phyloP scores from a whole-genome alignment of 2,888 invertebrate species.

The Cerastis rubricosa region DNA sequence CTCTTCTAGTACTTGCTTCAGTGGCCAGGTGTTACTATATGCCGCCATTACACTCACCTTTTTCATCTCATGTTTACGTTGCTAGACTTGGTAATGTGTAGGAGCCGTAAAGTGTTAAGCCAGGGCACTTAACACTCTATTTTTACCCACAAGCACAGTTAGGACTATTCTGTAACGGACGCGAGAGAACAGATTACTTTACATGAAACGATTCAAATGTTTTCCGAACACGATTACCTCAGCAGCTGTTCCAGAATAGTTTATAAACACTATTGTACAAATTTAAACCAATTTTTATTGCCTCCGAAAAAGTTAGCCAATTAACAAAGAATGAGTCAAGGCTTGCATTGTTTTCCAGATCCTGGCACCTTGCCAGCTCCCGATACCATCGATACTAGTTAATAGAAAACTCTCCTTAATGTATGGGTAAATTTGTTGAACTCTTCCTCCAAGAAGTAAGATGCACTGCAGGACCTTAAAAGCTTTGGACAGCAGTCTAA shows the following conservation, averaged over 20 bases:
- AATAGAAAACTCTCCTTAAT: constrained; percentile 66
- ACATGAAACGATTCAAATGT: constrained; percentile 52
- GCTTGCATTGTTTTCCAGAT: constrained; percentile 77
- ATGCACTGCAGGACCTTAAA: constrained; percentile 16
- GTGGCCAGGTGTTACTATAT: constrained; percentile 30
- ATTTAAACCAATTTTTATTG: constrained; percentile 81
- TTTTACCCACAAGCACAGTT: constrained; percentile 42
- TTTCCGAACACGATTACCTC: constrained; percentile 63
- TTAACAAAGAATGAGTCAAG: constrained; percentile 81
- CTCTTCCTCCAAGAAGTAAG: not conserved
- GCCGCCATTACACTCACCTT: constrained; percentile 38
- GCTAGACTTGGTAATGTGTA: constrained; percentile 53
- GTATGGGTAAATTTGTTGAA: constrained; percentile 42
- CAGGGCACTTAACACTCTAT: constrained; percentile 46
- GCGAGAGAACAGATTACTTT: constrained; percentile 41
- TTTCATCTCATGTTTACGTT: constrained; percentile 29
- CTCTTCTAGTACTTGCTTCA: constrained; percentile 29
- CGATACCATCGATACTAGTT: constrained; percentile 71
- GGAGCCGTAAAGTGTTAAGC: constrained; percentile 36
- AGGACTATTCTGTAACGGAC: constrained; percentile 35
- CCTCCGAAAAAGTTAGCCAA: constrained; percentile 81
- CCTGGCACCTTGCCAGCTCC: constrained; percentile 78
- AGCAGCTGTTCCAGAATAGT: constrained; percentile 67
- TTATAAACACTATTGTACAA: constrained; percentile 75
- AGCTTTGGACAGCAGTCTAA: constrained; percentile 7